These are phyloP conservation scores for Carassius carassius DNA, from an alignment of 2,113 vertebrate species.

Conservation along the genomic window DNA sequence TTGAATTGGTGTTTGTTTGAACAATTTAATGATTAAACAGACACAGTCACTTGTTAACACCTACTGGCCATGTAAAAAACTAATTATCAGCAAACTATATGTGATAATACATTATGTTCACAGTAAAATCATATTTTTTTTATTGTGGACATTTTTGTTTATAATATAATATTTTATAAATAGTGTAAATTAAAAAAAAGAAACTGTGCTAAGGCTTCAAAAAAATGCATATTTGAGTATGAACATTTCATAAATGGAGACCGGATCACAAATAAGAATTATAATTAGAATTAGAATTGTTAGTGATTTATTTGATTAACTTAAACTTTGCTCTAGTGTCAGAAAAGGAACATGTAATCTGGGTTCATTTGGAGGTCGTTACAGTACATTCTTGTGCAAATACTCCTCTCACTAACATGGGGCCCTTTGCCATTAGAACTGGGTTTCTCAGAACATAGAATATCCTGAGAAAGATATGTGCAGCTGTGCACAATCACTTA, in stretches of 20 bases:
- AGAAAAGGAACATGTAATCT: slow-evolving; percentile 7
- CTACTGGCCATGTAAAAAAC: not conserved
- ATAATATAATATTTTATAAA: not conserved
- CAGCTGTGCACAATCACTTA: not conserved
- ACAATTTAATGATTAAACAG: not conserved
- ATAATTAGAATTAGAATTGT: not conserved
- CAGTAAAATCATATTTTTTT: not conserved
- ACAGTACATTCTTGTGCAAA: slow-evolving; percentile 53
- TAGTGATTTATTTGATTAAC: slow-evolving; percentile 38
- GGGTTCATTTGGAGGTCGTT: slow-evolving; percentile 24
- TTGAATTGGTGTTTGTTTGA: not conserved
- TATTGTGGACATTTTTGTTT: not conserved
- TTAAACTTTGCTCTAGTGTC: slow-evolving; percentile 17
- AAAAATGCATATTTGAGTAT: not conserved
- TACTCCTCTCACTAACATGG: slow-evolving; percentile 3
- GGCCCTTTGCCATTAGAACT: not conserved
- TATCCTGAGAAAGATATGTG: not conserved
- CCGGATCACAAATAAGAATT: not conserved
- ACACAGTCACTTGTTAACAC: not conserved
- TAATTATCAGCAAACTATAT: too few relatives aligned
- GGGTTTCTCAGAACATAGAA: not conserved
- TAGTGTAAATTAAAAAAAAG: too few relatives aligned
- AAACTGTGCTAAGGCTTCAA: not conserved
- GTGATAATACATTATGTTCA: not conserved
- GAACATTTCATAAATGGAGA: not conserved